phyloP scores from a whole-genome alignment of 2,888 invertebrate species.

The Ptilodon capucinus region DNA sequence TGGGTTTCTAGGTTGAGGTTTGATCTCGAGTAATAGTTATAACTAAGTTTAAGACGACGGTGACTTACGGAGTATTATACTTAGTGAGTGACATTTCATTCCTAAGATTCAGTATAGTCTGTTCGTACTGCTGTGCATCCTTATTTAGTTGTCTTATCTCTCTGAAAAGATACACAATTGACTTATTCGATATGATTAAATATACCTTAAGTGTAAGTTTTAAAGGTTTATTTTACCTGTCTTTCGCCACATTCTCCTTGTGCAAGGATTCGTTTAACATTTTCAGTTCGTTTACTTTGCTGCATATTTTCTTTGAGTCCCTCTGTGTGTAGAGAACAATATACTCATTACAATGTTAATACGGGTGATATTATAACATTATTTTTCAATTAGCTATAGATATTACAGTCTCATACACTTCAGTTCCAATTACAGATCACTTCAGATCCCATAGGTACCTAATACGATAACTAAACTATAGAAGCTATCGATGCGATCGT shows the following conservation, averaged over 20 bases:
- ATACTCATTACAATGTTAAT: background rate
- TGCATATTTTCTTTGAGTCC: slow-evolving; percentile 33
- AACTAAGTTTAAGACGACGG: too few species aligned
- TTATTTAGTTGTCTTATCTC: slow-evolving; percentile 62
- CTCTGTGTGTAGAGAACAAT: slow-evolving; percentile 25
- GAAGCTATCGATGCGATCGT: background rate
- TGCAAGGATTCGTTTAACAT: slow-evolving; percentile 53
- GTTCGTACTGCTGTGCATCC: slow-evolving; percentile 58
- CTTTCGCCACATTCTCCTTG: slow-evolving; percentile 59
- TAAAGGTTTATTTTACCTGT: slow-evolving; percentile 47
- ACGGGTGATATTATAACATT: background rate
- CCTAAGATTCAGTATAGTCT: slow-evolving; percentile 50
- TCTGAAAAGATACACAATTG: slow-evolving; percentile 40
- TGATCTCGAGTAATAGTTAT: too few species aligned
- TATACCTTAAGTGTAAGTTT: background rate
- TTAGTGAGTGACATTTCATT: slow-evolving; percentile 47
- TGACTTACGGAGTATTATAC: slow-evolving; percentile 46
- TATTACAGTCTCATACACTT: too few species aligned
- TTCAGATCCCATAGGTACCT: too few species aligned
- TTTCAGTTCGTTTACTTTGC: slow-evolving; percentile 46
- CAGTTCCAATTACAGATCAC: too few species aligned
- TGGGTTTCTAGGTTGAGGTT: too few species aligned
- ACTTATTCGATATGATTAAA: background rate
- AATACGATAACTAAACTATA: too few species aligned
- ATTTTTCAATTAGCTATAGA: too few species aligned